Percentiles rank a stretch among this genome's conserved stretches.
These are phyloP conservation scores for Drosophila buzzatii DNA, from an alignment of 2,888 invertebrate species.

Conservation along the genomic window DNA sequence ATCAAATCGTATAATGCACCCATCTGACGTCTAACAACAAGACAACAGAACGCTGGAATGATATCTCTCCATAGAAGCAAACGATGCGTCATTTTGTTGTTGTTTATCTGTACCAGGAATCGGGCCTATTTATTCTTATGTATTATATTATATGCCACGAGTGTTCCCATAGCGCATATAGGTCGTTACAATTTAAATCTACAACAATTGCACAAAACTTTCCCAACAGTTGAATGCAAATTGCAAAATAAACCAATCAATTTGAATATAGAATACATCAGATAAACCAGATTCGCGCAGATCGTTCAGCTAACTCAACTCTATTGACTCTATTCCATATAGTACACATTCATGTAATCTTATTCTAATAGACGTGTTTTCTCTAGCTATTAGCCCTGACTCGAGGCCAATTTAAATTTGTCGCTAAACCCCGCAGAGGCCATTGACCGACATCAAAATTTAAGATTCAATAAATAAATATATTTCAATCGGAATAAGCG, in stretches of 20 bases:
- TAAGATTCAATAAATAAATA: neutral
- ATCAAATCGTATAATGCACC: slow-evolving; percentile 1
- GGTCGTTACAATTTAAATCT: slow-evolving; percentile 42
- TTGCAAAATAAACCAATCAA: slow-evolving; percentile 35
- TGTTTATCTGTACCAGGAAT: slow-evolving; percentile 2
- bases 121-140: slow-evolving; percentile 4
- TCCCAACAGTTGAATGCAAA: slow-evolving; percentile 67
- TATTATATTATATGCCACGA: neutral
- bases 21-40: neutral
- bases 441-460: neutral
- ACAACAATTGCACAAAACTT: slow-evolving; percentile 33
- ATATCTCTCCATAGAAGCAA: neutral
- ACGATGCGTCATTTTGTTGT: slow-evolving; percentile 2
- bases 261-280: slow-evolving; percentile 32
- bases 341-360: neutral
- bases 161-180: slow-evolving; percentile 30
- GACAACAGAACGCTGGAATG: neutral
- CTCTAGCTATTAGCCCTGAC: slow-evolving; percentile 20
- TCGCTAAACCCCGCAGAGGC: slow-evolving; percentile 23
- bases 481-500: neutral
- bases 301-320: neutral
- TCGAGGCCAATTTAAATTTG: slow-evolving; percentile 30
- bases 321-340: neutral
- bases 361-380: neutral
- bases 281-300: slow-evolving; percentile 4